Evolutionary conservation across 2,888 invertebrate genomes (phyloP).

Genomic region (Drosophila mulleri): DNA sequence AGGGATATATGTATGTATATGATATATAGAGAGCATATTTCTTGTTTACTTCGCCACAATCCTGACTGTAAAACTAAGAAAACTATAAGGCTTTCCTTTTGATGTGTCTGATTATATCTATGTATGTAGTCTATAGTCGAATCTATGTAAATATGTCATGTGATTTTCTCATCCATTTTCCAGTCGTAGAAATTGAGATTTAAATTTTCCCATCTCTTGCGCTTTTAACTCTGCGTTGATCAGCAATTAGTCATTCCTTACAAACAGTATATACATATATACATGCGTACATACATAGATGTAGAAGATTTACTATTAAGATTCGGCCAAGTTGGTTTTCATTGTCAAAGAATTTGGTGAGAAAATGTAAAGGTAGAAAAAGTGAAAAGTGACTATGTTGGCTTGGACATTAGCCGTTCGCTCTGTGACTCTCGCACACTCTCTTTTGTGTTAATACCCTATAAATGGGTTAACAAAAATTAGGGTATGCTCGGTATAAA

Average conservation of each 20-base stretch:
- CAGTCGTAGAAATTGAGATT: no score
- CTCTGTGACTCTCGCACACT: neutral
- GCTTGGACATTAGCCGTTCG: slow-evolving; percentile 10
- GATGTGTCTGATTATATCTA: neutral
- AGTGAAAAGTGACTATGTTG: slow-evolving; percentile 20
- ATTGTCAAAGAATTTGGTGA: slow-evolving; percentile 10
- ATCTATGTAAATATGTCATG: neutral
- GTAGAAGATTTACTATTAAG: neutral
- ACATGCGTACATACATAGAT: neutral
- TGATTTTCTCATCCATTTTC: slow-evolving; percentile 8
- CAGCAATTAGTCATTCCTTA: neutral
- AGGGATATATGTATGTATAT: no score
- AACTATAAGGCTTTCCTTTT: neutral
- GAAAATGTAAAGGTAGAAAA: slow-evolving; percentile 4
- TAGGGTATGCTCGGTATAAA: neutral
- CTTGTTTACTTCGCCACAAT: no score
- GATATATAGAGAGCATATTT: no score
- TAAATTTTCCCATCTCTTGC: no score
- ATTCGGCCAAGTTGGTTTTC: neutral
- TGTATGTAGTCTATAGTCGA: neutral
- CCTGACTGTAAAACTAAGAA: neutral
- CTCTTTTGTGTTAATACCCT: slow-evolving; percentile 1
- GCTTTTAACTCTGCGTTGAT: no score
- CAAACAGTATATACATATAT: neutral
- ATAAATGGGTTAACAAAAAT: no score